Evolutionary conservation across 2,113 vertebrate genomes (phyloP).

Genomic region (Myotis davidii): DNA sequence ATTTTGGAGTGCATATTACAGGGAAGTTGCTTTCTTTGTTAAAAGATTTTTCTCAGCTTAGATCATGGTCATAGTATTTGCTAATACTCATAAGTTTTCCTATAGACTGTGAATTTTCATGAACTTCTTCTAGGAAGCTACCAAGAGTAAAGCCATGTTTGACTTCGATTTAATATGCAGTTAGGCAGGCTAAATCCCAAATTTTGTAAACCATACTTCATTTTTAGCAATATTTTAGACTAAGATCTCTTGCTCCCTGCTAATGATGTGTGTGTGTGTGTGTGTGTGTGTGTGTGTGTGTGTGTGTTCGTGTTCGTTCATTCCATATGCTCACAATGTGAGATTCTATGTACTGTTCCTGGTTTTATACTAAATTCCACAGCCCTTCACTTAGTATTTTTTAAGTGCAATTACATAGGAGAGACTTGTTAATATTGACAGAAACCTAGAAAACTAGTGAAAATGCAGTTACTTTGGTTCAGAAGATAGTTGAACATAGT

Average conservation of each 20-base stretch:
- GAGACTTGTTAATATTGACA: not conserved
- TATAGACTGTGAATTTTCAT: not conserved
- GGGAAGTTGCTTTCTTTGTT: not conserved
- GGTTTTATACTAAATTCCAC: not conserved
- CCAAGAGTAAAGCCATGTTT: constrained; percentile 1
- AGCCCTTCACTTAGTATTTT: not conserved
- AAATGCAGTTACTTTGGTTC: constrained; percentile 31
- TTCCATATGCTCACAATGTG: not conserved
- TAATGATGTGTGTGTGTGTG: not conserved
- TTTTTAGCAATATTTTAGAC: constrained; percentile 39
- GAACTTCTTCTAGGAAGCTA: constrained; percentile 21
- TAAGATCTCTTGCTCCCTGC: not conserved
- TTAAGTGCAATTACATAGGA: not conserved
- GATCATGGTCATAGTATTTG: constrained; percentile 8
- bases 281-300: too few species aligned
- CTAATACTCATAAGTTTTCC: constrained; percentile 7
- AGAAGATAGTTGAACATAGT: constrained; percentile 7
- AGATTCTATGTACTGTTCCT: not conserved
- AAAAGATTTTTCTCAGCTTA: constrained; percentile 50
- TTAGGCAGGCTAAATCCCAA: not conserved
- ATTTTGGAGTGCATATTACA: not conserved
- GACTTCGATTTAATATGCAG: not conserved
- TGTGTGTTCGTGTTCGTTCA: not conserved
- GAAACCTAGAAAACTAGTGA: constrained; percentile 7
- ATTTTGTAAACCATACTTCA: not conserved